Conservation (phyloP, 2,113 vertebrate species). For the Chloropsis cyanopogon region DNA sequence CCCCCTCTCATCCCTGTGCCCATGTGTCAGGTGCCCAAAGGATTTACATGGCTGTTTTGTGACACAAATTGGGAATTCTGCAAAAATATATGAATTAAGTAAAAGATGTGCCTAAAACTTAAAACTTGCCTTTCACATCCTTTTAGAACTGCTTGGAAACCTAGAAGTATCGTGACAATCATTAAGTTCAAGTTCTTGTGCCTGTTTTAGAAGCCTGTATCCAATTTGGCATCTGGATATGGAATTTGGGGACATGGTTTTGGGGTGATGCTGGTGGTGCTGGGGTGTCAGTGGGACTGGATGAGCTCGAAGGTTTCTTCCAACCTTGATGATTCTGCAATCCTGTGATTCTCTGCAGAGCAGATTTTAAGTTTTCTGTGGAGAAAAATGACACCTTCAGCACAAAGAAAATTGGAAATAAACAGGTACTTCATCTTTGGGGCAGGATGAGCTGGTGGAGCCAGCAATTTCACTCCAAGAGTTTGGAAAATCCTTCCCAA, state of each 20-base stretch:
- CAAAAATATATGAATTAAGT: not conserved
- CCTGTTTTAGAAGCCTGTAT: not conserved
- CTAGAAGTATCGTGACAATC: not conserved
- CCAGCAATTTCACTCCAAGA: not conserved
- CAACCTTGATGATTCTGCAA: not conserved
- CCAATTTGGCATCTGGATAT: not conserved
- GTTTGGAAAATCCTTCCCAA: not conserved
- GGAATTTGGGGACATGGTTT: not conserved
- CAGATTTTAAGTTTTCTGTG: not conserved
- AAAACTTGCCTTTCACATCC: not conserved
- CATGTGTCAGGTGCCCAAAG: not conserved
- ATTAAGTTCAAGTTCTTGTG: not conserved
- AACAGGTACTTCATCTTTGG: not conserved
- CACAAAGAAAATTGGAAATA: not conserved
- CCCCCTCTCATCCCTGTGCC: not conserved
- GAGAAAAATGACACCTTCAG: not conserved
- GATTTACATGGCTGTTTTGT: not conserved
- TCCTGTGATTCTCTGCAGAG: not conserved
- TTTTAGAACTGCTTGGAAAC: not conserved
- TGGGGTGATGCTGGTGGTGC: not conserved
- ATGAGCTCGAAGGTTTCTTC: not conserved
- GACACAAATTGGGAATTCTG: not conserved
- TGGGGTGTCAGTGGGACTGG: not conserved
- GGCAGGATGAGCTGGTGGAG: not conserved
- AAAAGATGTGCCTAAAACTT: fast-evolving